Percentiles rank a stretch among this genome's conserved stretches.
Conservation (phyloP, 2,797 vertebrate species). For the Hypotaenidia okinawae region DNA sequence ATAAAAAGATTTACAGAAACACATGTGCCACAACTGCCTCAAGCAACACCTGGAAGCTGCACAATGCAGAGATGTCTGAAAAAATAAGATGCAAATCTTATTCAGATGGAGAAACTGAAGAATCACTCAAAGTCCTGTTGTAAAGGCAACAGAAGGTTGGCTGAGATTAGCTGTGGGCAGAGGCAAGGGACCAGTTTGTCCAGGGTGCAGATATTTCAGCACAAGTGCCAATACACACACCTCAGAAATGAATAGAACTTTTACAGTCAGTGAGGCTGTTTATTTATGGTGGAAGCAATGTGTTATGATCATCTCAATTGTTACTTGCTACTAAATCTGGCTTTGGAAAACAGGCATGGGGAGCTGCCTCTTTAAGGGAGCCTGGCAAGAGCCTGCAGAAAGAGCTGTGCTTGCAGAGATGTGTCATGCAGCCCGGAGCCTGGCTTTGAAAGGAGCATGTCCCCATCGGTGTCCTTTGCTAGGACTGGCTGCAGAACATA, state of each 20-base stretch:
- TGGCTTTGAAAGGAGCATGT: background rate
- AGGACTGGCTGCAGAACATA: background rate
- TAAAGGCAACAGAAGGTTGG: background rate
- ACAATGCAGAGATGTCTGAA: background rate
- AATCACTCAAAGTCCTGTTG: background rate
- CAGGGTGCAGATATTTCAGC: background rate
- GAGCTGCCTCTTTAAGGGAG: background rate
- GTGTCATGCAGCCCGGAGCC: background rate
- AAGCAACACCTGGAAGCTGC: background rate
- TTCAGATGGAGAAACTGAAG: background rate
- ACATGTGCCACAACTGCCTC: background rate
- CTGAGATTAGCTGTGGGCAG: background rate
- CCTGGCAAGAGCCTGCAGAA: background rate
- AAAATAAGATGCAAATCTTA: background rate
- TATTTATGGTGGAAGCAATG: conserved; percentile 30
- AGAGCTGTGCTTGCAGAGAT: conserved; percentile 2
- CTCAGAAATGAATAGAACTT: background rate
- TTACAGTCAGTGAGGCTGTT: conserved; percentile 15
- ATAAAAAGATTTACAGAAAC: background rate
- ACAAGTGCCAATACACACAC: background rate
- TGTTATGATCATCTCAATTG: background rate
- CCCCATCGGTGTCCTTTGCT: background rate
- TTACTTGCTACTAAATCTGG: background rate
- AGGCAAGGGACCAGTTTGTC: background rate
- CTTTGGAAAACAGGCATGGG: background rate